Evolutionary conservation across 2,113 vertebrate genomes (phyloP).

Genomic region (Calyptomena viridis): DNA sequence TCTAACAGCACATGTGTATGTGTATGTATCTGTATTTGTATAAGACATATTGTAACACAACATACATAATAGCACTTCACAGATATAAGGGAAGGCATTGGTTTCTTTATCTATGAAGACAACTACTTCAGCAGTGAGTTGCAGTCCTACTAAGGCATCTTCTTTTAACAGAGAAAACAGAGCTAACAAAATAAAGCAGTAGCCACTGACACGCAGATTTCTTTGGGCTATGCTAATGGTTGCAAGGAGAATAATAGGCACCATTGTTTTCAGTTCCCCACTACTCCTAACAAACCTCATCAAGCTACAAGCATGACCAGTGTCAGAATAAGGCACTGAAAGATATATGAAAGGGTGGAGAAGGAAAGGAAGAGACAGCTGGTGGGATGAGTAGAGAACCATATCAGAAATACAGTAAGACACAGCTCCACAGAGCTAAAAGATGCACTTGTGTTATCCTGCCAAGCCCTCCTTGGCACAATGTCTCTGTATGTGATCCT

Average conservation of each 20-base stretch:
- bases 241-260: background rate
- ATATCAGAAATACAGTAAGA: background rate
- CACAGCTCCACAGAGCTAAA: background rate
- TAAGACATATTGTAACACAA: background rate
- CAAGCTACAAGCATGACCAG: background rate
- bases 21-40: no score
- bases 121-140: background rate
- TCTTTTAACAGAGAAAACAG: background rate
- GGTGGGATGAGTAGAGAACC: background rate
- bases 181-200: background rate
- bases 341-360: background rate
- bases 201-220: background rate
- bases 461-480: conserved; percentile 35
- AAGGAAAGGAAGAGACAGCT: conserved; percentile 9
- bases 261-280: background rate
- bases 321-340: background rate
- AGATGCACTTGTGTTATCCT: conserved; percentile 24
- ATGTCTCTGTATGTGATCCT: conserved; percentile 26
- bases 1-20: background rate
- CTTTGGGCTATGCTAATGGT: background rate
- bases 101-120: background rate
- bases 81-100: background rate
- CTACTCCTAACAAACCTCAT: background rate
- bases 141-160: background rate
- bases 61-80: background rate